These are phyloP conservation scores for Bos taurus DNA, from an alignment of 2,113 vertebrate species.

Conservation along the genomic window DNA sequence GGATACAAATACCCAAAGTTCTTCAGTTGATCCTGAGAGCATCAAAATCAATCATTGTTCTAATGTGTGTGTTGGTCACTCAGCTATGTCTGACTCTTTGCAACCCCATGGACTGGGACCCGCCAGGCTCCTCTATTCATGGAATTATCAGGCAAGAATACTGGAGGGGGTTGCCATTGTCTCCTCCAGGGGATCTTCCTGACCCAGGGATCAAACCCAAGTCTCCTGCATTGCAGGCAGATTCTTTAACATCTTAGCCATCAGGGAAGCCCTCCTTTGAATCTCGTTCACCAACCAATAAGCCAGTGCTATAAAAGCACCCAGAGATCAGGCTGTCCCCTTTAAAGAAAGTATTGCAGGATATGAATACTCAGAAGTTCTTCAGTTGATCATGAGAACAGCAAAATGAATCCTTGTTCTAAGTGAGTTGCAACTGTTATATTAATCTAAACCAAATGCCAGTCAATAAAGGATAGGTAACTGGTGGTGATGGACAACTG, in stretches of 20 bases:
- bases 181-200: not conserved
- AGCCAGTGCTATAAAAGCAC: not conserved
- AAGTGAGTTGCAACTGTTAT: not conserved
- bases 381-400: not conserved
- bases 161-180: not conserved
- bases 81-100: not conserved
- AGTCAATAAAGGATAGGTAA: not conserved
- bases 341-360: not conserved
- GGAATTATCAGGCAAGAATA: not conserved
- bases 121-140: not conserved
- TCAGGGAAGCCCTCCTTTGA: not conserved
- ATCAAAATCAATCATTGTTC: not conserved
- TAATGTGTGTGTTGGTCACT: not conserved
- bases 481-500: too few species aligned
- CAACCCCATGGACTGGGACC: not conserved
- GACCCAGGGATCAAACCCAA: not conserved
- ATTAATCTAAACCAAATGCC: not conserved
- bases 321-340: not conserved
- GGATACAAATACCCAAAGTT: not conserved
- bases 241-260: not conserved
- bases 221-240: not conserved
- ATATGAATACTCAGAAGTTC: not conserved
- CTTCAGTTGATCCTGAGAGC: not conserved
- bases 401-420: not conserved
- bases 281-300: not conserved